Conservation (phyloP, 2,888 invertebrate species). For the Xestia sexstrigata region DNA sequence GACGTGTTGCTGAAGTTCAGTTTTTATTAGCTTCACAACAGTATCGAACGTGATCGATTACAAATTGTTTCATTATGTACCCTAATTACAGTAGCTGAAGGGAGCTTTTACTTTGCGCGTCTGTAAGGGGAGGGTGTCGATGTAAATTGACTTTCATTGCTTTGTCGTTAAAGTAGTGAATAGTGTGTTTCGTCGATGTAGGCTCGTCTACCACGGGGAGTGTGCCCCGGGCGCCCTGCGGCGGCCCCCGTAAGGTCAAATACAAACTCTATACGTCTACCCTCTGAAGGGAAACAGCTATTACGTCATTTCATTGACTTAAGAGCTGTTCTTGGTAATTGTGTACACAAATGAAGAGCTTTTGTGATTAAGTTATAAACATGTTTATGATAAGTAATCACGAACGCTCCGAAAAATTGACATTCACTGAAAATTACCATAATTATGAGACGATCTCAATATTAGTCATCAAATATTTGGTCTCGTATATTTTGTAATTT, state of each 20-base stretch:
- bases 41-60: slow-evolving; percentile 77
- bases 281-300: slow-evolving; percentile 73
- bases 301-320: slow-evolving; percentile 78
- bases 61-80: slow-evolving; percentile 82
- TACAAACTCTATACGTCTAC: slow-evolving; percentile 77
- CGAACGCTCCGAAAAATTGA: slow-evolving; percentile 19
- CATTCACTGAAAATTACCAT: slow-evolving; percentile 26
- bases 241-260: slow-evolving; percentile 77
- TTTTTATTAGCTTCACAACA: slow-evolving; percentile 67
- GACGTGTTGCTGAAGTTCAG: slow-evolving; percentile 65
- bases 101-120: slow-evolving; percentile 76
- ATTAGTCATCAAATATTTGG: not conserved
- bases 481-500: slow-evolving; percentile 2
- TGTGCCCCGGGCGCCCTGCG: slow-evolving; percentile 62
- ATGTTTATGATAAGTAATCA: slow-evolving; percentile 64
- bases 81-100: slow-evolving; percentile 81
- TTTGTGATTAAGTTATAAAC: slow-evolving; percentile 69
- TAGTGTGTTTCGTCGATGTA: slow-evolving; percentile 55
- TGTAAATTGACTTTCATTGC: slow-evolving; percentile 76
- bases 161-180: slow-evolving; percentile 69
- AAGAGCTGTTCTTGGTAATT: slow-evolving; percentile 70
- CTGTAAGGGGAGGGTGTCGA: slow-evolving; percentile 47
- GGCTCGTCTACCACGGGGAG: slow-evolving; percentile 60
- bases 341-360: slow-evolving; percentile 64
- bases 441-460: slow-evolving; percentile 5